These are phyloP conservation scores for Coluber constrictor DNA, from an alignment of 2,797 vertebrate species.

Conservation along the genomic window DNA sequence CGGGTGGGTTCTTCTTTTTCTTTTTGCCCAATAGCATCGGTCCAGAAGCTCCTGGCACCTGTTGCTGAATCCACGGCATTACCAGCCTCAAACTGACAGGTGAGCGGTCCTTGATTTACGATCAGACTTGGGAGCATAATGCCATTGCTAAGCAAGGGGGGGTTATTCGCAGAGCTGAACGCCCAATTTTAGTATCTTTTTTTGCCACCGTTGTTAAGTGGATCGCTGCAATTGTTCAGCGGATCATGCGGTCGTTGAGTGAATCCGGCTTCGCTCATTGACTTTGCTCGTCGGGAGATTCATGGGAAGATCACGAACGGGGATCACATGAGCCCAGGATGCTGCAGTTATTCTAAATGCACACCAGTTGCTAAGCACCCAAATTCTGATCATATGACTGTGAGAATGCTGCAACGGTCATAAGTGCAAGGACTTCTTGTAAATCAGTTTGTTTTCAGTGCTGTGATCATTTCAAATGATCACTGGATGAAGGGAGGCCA, in stretches of 20 bases:
- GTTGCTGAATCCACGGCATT: neutral
- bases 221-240: neutral
- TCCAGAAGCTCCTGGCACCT: neutral
- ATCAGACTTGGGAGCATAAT: neutral
- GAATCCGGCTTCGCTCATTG: neutral
- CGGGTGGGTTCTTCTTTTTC: no score
- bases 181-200: neutral
- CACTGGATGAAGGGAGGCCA: no score
- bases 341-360: neutral
- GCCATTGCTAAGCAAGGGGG: neutral
- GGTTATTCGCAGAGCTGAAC: neutral
- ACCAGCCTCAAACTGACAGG: neutral
- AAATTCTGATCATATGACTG: neutral
- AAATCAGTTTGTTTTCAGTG: neutral
- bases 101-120: neutral
- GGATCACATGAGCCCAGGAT: neutral
- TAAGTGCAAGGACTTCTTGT: neutral
- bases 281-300: neutral
- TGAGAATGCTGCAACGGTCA: neutral
- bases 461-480: neutral
- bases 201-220: no score
- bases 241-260: neutral
- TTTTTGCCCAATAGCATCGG: neutral
- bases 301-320: neutral
- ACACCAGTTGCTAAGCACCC: neutral